Percentiles rank a stretch among this genome's conserved stretches.
Conservation (phyloP, 2,113 vertebrate species). For the Dicentrarchus labrax region DNA sequence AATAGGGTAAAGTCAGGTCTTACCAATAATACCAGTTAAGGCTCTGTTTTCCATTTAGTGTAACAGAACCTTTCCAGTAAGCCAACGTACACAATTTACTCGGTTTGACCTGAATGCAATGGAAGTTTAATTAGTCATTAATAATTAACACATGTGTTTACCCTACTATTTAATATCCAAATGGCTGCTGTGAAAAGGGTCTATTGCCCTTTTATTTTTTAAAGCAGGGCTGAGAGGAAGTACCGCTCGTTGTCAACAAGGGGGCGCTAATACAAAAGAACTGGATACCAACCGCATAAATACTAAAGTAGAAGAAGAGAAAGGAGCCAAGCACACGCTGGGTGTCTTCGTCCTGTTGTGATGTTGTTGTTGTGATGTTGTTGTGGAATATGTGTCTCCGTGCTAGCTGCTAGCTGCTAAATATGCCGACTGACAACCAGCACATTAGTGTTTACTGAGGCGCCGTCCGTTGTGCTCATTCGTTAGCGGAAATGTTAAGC, state of each 20-base stretch:
- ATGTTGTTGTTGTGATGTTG: not conserved
- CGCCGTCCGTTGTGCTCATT: not conserved
- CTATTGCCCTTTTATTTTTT: too few relatives aligned
- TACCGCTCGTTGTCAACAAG: not conserved
- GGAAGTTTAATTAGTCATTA: too few relatives aligned
- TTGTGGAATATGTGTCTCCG: not conserved
- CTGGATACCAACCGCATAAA: accelerated
- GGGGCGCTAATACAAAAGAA: conserved; percentile 6
- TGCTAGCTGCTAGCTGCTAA: not conserved
- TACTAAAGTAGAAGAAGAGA: conserved; percentile 33
- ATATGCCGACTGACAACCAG: not conserved
- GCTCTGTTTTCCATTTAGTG: too few relatives aligned
- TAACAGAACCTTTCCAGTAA: too few relatives aligned
- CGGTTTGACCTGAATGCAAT: too few relatives aligned
- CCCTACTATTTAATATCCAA: too few relatives aligned
- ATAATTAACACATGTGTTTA: too few relatives aligned
- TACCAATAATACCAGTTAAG: too few relatives aligned
- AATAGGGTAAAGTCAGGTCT: too few relatives aligned
- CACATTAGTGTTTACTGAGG: not conserved
- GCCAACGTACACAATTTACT: too few relatives aligned
- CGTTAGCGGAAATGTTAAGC: conserved; percentile 72
- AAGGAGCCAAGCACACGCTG: not conserved
- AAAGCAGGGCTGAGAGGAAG: not conserved
- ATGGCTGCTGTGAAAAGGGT: too few relatives aligned
- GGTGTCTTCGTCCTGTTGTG: not conserved